A percentile compares a stretch with the other conserved stretches of the same genome.
Evolutionary conservation across 2,113 vertebrate species (phyloP).

Genomic region (Burhinus bistriatus): DNA sequence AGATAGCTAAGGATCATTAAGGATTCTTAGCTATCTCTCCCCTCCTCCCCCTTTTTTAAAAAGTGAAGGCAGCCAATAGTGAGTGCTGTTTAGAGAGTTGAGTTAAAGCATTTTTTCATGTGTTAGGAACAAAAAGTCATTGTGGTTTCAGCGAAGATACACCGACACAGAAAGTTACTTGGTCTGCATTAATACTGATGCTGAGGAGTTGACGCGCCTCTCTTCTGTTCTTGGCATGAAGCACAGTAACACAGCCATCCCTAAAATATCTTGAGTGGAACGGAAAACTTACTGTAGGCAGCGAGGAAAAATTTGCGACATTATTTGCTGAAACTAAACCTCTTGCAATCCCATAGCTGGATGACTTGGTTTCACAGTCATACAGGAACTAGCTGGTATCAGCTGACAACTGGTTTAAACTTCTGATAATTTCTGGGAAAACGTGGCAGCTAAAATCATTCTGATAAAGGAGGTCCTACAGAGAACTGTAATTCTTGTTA

Average conservation of each 20-base stretch:
- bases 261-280: background rate
- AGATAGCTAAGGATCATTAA: too few species aligned
- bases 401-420: background rate
- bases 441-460: background rate
- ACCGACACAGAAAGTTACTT: background rate
- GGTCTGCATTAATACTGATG: background rate
- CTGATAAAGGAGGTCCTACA: background rate
- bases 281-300: background rate
- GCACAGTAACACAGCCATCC: background rate
- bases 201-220: background rate
- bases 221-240: background rate
- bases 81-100: background rate
- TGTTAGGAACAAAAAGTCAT: background rate
- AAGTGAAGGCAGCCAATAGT: background rate
- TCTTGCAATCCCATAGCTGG: background rate
- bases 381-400: background rate
- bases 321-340: background rate
- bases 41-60: background rate
- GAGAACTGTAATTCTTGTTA: background rate
- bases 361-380: background rate
- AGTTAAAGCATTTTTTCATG: background rate
- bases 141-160: background rate
- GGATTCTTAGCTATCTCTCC: background rate
- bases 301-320: background rate
- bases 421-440: background rate